A percentile compares a stretch with the other conserved stretches of the same genome.
These are phyloP conservation scores for Eubasilissa regina DNA, from an alignment of 1,140 invertebrate species.

Conservation along the genomic window DNA sequence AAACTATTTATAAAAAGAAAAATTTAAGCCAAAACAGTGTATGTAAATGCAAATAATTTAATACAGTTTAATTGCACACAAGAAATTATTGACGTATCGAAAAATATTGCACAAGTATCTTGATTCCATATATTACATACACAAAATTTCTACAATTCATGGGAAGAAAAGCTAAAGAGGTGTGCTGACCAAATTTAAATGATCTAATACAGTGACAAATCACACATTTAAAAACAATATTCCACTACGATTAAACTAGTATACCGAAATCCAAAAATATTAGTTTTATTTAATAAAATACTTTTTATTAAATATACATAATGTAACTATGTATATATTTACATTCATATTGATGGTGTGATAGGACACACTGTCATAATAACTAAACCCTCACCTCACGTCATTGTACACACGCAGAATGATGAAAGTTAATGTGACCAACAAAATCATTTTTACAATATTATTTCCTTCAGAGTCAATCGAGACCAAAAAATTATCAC, in stretches of 20 bases:
- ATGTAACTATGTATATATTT: constrained; percentile 13
- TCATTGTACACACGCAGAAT: constrained; percentile 1
- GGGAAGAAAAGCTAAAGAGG: background rate
- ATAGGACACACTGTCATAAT: no score
- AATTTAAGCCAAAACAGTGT: background rate
- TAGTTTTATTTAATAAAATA: constrained; percentile 15
- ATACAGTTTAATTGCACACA: background rate
- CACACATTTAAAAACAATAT: constrained; percentile 23
- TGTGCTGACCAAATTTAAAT: constrained; percentile 2
- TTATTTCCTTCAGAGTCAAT: constrained; percentile 14
- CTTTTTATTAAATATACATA: constrained; percentile 28
- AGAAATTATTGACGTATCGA: background rate
- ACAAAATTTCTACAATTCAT: background rate
- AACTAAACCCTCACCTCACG: no score
- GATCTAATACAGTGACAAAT: background rate
- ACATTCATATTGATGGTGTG: constrained; percentile 3
- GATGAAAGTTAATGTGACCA: background rate
- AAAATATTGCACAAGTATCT: constrained; percentile 14
- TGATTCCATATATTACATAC: constrained; percentile 1
- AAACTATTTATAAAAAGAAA: no score
- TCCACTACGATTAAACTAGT: background rate
- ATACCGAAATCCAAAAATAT: constrained; percentile 34
- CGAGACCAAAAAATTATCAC: background rate
- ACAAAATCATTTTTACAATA: constrained; percentile 21
- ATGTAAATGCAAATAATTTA: constrained; percentile 24